A percentile compares a stretch with the other conserved stretches of the same genome.
Conservation (phyloP, 2,888 invertebrate species). For the Himalopsyche tibetana region DNA sequence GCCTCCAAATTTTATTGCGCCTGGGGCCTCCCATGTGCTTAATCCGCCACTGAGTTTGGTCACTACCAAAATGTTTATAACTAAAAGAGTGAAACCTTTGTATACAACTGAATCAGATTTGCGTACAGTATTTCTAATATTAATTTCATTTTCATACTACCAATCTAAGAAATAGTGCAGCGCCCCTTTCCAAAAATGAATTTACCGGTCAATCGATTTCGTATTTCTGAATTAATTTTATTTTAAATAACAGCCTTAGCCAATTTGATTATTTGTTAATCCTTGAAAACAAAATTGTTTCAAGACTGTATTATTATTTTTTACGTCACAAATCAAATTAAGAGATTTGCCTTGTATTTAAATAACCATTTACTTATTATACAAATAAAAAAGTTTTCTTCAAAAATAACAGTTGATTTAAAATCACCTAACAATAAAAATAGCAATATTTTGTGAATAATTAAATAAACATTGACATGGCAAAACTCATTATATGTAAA, state of each 20-base stretch:
- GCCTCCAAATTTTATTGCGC: too few relatives aligned
- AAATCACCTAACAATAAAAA: too few relatives aligned
- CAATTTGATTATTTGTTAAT: conserved; percentile 29
- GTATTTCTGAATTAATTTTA: conserved; percentile 22
- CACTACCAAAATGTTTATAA: too few relatives aligned
- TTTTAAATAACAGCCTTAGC: conserved; percentile 21
- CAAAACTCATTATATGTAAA: too few relatives aligned
- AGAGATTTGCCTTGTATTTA: conserved; percentile 28
- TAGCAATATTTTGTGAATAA: too few relatives aligned
- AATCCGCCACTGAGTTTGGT: too few relatives aligned
- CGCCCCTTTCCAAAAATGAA: conserved; percentile 8
- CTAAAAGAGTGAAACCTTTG: too few relatives aligned
- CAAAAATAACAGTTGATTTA: too few relatives aligned
- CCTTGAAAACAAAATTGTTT: conserved; percentile 36
- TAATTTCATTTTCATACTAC: background rate
- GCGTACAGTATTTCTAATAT: background rate
- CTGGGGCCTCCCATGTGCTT: too few relatives aligned
- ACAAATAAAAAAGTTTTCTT: too few relatives aligned
- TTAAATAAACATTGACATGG: too few relatives aligned
- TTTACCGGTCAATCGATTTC: conserved; percentile 36
- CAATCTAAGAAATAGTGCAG: background rate
- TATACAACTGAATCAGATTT: too few relatives aligned
- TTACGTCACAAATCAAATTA: background rate
- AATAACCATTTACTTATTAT: background rate
- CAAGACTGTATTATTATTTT: background rate